Base-by-base conservation (phyloP, 2,888 invertebrate genomes). In the Sturmia bella region DNA sequence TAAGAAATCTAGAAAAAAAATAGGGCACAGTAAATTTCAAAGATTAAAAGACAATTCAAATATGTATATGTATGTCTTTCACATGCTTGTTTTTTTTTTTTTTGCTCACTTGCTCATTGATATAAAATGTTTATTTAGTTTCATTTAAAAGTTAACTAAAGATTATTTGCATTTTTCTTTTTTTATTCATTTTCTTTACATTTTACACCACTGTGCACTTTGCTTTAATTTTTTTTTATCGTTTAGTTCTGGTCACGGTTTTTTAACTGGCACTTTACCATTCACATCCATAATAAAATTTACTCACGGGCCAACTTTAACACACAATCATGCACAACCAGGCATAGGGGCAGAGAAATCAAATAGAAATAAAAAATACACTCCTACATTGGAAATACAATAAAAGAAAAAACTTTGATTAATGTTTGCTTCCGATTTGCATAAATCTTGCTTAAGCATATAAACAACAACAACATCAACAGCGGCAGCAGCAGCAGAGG, bases 361-460 rank as follows among this genome's bases (percentile, higher is more conserved):
- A 68, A 45, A 39, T 56, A 56, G 13, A 75, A 48, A 61, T 56
- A 68, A 57, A 73, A 69, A 59, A 78, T 61, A 32, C 37, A 61
- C 54, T 50, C 52, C 56, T 43, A 43, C 72, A 81, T 63, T 66
- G 68, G 68, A 56, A 69, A 76, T 68, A 56, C 43, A 73, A 72
- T 72, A 76, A 41, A 57, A 59, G 21, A 57, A 81, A 86, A 87
- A 87, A 86, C 85, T 86, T 89, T 89, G 88, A 89, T 89, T 89
- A 89, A 89, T 89, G 88, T 87, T 89, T 87, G 87, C 87, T 89
- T 89, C 89, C 89, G 89, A 88, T 89, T 89, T 89, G 88, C 89
- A 89, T 89, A 89, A 89, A 89, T 89, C 88, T 89, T 89, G 85
- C 88, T 89, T 88, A 87, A 88, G 87, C 86, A 85, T 41, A 54